Evolutionary conservation across 2,113 vertebrate species (phyloP), one percentile per base, ranked within the genome.

Genomic region (Tenebrosternarchus preto): DNA sequence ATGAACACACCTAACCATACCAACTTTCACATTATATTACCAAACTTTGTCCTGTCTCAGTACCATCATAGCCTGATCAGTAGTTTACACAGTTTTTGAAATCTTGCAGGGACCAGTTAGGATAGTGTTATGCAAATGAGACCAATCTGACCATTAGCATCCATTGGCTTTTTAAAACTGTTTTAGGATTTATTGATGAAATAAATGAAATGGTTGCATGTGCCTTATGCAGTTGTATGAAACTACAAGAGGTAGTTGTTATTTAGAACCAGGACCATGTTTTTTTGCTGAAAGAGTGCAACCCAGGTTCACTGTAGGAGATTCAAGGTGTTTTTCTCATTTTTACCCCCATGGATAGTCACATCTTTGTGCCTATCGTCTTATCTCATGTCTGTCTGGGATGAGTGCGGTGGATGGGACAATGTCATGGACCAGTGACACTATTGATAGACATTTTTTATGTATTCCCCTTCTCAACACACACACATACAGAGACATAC

Each of bases 401-500:
- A 5, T 24, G 66, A 69, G 66, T 69, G 15, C 12, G 43, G 43
- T 15, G 46, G n/a, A 76, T 25, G 20, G 36, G 20, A 46, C 24
- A 25, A 74, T 53, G 53, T 63, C 69, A 75, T 17, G 69, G 81
- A 78, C 79, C 80, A 70, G 61, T 31, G 20, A n/a, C 22, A 43
- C 11, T 22, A 77, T 77, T 22, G 60, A 66, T 80, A 24, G 16
- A 22, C 59, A 2, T 46, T 78, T 50, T 81, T 53, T 55, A 20
- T 59, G 11, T 67, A 16, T 20, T 19, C 31, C 56, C 60, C 68
- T 29, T n/a, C 59, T 59, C n/a, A 20, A 29, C 67, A 82, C 43
- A 33, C 74, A 31, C 46, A 60, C n/a, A 59, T 63, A 9, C 87
- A 99, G 98, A 91, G 98, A 88, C 95, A 96, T 74, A 91, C 91